phyloP scores from a whole-genome alignment of 2,797 vertebrate genomes.

The Lateolabrax maculatus region DNA sequence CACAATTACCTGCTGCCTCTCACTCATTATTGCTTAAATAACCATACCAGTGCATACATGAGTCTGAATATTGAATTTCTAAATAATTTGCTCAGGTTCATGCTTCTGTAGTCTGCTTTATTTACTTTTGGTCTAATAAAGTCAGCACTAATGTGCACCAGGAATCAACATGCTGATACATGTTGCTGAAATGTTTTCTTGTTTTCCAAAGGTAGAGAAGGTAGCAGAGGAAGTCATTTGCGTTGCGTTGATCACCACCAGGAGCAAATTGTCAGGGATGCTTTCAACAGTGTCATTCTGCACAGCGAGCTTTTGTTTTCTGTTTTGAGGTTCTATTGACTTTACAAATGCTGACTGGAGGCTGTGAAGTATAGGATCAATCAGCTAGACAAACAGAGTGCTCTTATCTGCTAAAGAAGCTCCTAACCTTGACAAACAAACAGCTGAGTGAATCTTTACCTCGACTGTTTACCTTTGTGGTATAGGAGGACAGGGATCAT shows the following conservation, averaged over 20 bases:
- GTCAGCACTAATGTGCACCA: conserved; percentile 45
- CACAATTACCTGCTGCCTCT: conserved; percentile 69
- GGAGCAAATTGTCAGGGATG: conserved; percentile 34
- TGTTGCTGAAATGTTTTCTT: conserved; percentile 15
- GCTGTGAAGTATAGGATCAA: conserved; percentile 67
- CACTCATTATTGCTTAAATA: conserved; percentile 69
- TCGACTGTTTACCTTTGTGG: conserved; percentile 14
- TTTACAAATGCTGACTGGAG: conserved; percentile 55
- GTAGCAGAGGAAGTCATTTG: conserved; percentile 21
- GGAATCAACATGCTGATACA: conserved; percentile 28
- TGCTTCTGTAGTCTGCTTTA: conserved; percentile 46
- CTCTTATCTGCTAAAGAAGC: conserved; percentile 59
- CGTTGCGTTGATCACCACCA: conserved; percentile 44
- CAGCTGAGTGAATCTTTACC: conserved; percentile 48
- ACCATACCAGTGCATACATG: conserved; percentile 50
- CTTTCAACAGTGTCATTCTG: conserved; percentile 31
- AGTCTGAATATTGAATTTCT: conserved; percentile 54
- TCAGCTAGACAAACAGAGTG: conserved; percentile 60
- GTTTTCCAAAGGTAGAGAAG: conserved; percentile 29
- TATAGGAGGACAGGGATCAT: conserved; percentile 9
- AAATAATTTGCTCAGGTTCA: conserved; percentile 51
- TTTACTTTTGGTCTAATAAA: conserved; percentile 51
- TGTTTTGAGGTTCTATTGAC: conserved; percentile 58
- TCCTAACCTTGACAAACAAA: conserved; percentile 59
- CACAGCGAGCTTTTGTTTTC: conserved; percentile 54